Evolutionary conservation across 2,797 vertebrate genomes (phyloP), one percentile per base, ranked within the genome.

Genomic region (Mionectes olivaceus): DNA sequence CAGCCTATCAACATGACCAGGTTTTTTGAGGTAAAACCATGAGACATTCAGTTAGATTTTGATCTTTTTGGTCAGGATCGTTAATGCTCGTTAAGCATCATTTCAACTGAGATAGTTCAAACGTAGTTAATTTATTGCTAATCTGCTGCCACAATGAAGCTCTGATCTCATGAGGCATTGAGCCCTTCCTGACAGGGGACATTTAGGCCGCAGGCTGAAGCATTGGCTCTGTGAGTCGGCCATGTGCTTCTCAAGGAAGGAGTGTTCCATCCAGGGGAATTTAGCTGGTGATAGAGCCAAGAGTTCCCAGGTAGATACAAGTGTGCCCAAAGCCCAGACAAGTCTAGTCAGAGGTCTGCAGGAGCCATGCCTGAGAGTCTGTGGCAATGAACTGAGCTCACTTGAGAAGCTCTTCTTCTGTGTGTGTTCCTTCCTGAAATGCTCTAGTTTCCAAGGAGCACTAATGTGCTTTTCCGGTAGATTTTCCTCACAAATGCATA

Each of bases 401-500:
- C 63, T 69, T 76, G 68, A 85, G 83, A 70, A 84, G 60, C 28
- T 78, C 28, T 59, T 84, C 61, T 79, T 77, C 13, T 68, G 4
- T 2, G 5, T 53, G 50, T 86, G 73, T 37, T 93, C 71, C 87
- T 85, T 57, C 47, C 33, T 32, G 59, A 71, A 86, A 90, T 35
- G 49, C 53, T 91, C 81, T 18, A 16, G 74, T 94, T 94, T 83
- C 84, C 46, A 78, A 71, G 90, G 63, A 84, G 37, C 37, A 43
- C 47, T 71, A 52, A 84, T 86, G 65, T 67, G 75, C 90, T 87
- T 77, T 90, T 89, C 79, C 0, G 12, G 83, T 70, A 88, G 85
- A 89, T 88, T 90, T 93, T 94, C 81, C 47, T 92, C 76, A 68
- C 74, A 76, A 90, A 89, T 67, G 32, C 43, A 33, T 25, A 43